A percentile compares a stretch with the other conserved stretches of the same genome.
Evolutionary conservation across 2,113 vertebrate genomes (phyloP).

Genomic region (Oostethus manadensis): DNA sequence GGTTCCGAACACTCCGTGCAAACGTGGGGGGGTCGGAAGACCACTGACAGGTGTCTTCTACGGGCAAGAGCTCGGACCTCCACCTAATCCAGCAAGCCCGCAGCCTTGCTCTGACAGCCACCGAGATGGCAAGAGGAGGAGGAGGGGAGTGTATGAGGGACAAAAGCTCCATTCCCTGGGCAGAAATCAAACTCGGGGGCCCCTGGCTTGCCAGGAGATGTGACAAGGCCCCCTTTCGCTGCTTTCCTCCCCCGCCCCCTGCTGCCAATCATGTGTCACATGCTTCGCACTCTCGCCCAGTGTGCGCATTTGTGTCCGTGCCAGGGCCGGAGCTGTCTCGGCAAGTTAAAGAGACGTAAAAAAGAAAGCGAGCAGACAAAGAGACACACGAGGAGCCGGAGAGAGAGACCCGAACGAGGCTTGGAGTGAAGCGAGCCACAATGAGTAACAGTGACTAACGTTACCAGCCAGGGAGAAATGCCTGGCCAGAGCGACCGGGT

Average conservation of each 20-base stretch:
- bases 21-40: slow-evolving; percentile 27
- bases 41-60: slow-evolving; percentile 62
- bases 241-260: slow-evolving; percentile 10
- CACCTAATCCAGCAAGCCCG: slow-evolving; percentile 52
- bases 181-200: slow-evolving; percentile 59
- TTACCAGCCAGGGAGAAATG: slow-evolving; percentile 56
- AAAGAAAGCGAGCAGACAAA: slow-evolving; percentile 37
- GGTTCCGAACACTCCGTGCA: slow-evolving; percentile 46
- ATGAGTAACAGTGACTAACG: slow-evolving; percentile 61
- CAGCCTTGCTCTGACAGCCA: slow-evolving; percentile 48
- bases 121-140: slow-evolving; percentile 17
- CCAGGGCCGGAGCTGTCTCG: slow-evolving; percentile 33
- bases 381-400: slow-evolving; percentile 30
- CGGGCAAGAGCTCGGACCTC: slow-evolving; percentile 44
- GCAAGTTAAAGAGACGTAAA: slow-evolving; percentile 45
- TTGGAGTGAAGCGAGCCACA: slow-evolving; percentile 51
- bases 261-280: slow-evolving; percentile 67
- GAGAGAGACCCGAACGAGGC: slow-evolving; percentile 47
- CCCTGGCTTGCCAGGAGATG: slow-evolving; percentile 53
- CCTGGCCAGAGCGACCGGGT: slow-evolving; percentile 52
- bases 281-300: slow-evolving; percentile 40
- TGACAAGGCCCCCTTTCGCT: slow-evolving; percentile 55
- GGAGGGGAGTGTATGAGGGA: not conserved
- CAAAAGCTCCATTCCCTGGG: slow-evolving; percentile 47
- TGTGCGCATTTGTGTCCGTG: slow-evolving; percentile 23